Conservation (phyloP, 2,888 invertebrate genomes). For the Didymodactylos carnosus region DNA sequence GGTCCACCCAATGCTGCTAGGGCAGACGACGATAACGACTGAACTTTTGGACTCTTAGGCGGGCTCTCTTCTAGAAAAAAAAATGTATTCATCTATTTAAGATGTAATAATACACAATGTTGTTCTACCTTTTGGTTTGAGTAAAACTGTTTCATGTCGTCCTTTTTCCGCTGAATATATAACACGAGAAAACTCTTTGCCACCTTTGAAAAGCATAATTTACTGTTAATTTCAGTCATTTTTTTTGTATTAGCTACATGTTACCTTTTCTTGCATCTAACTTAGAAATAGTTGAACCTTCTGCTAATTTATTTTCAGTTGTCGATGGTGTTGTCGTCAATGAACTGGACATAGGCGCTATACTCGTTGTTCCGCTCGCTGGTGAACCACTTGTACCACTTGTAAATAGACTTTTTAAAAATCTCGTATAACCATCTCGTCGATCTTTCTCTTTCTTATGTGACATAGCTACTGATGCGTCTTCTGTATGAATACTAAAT, state of each 20-base stretch:
- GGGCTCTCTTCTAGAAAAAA: not conserved
- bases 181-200: not conserved
- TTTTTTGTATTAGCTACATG: too few species aligned
- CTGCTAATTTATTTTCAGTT: too few species aligned
- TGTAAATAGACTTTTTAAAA: not conserved
- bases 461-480: not conserved
- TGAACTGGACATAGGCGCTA: too few species aligned
- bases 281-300: too few species aligned
- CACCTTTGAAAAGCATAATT: not conserved
- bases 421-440: not conserved
- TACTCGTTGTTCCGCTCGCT: not conserved
- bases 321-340: too few species aligned
- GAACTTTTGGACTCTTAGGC: not conserved
- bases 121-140: too few species aligned
- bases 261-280: too few species aligned
- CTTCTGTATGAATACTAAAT: not conserved
- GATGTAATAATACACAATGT: too few species aligned
- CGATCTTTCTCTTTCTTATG: too few species aligned
- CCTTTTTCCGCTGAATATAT: not conserved
- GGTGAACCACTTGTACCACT: not conserved
- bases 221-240: too few species aligned
- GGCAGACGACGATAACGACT: not conserved
- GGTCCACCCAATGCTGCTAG: not conserved
- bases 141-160: not conserved
- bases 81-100: too few species aligned